Percentiles rank a stretch among this genome's conserved stretches.
Evolutionary conservation across 1,140 invertebrate genomes (phyloP).

Genomic region (Drosophila nikananu): DNA sequence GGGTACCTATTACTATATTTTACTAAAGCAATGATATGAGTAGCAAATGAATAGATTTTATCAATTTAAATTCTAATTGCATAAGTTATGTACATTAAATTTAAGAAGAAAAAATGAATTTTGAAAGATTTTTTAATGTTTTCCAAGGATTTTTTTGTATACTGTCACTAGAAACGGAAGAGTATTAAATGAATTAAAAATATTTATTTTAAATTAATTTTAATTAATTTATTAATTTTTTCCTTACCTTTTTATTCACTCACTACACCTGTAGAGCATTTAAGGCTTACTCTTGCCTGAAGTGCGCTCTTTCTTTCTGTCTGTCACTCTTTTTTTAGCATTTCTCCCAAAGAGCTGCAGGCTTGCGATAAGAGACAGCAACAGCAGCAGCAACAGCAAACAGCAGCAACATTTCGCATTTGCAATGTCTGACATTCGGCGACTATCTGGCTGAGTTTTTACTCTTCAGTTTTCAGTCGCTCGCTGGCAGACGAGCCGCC

Average conservation of each 20-base stretch:
- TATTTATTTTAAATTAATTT: not conserved
- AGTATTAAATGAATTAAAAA: not conserved
- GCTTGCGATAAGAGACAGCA: conserved; percentile 29
- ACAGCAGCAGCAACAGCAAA: conserved; percentile 15
- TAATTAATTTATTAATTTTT: not conserved
- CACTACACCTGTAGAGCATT: conserved; percentile 21
- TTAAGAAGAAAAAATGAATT: too few relatives aligned
- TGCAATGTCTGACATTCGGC: conserved; percentile 43
- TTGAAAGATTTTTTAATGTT: too few relatives aligned
- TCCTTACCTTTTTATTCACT: not conserved
- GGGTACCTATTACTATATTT: not conserved
- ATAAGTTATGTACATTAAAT: too few relatives aligned
- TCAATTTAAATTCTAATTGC: not conserved
- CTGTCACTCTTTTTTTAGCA: conserved; percentile 22
- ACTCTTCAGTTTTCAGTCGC: conserved; percentile 60
- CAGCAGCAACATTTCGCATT: conserved; percentile 48
- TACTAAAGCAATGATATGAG: not conserved
- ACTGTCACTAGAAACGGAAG: not conserved
- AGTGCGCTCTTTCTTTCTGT: conserved; percentile 1
- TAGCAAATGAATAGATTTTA: too few relatives aligned
- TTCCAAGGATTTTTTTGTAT: not conserved
- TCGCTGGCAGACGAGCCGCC: conserved; percentile 62
- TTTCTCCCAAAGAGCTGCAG: conserved; percentile 41
- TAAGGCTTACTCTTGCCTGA: not conserved
- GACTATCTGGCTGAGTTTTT: conserved; percentile 64